Evolutionary conservation across 1,140 invertebrate genomes (phyloP), one percentile per base, ranked within the genome.

Genomic region (Druon quercuslanigerum): DNA sequence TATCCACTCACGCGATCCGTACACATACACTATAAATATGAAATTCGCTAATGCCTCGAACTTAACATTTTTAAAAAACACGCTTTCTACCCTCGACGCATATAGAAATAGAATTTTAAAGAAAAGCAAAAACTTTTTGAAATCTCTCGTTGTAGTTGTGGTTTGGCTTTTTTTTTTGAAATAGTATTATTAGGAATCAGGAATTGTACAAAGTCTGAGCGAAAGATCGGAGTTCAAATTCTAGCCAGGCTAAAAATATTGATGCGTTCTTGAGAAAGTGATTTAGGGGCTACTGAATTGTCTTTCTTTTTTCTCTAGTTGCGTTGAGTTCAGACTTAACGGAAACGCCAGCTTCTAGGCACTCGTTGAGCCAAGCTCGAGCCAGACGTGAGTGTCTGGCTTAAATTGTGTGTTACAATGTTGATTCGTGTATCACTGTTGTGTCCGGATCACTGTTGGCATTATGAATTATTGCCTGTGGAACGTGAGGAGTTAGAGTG

Each of bases 361-460:
- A 90, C 88, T 88, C 81, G 80, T 85, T 87, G 86, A 87, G 85
- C 85, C 79, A 82, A 72, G 81, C 83, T 88, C 82, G 51, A 82
- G 84, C 83, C 87, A 83, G 79, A 82, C 71, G 25, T 66, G 75
- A 0, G 51, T 16, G 73, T 83, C 85, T 82, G 87, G 81, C 87
- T 91, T 90, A 91, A 74, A 88, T 89, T 70, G 86, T 89, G 77
- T 84, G 89, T 91, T 91, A 91, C 88, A 91, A 89, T 19, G 90
- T 91, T 13, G 90, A 91, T 75, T 91, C 90, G 79, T 91, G 90
- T 73, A 91, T 89, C 50, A 91, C 85, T 50, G 85, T 78, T 71
- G 87, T 83, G 51, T 90, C 88, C 57, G 87, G 83, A 83, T 89
- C 86, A 71, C 84, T 86, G 25, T 78, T 85, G 14, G 83, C 73